Conservation (phyloP, 2,888 invertebrate species). For the Colletes collaris region DNA sequence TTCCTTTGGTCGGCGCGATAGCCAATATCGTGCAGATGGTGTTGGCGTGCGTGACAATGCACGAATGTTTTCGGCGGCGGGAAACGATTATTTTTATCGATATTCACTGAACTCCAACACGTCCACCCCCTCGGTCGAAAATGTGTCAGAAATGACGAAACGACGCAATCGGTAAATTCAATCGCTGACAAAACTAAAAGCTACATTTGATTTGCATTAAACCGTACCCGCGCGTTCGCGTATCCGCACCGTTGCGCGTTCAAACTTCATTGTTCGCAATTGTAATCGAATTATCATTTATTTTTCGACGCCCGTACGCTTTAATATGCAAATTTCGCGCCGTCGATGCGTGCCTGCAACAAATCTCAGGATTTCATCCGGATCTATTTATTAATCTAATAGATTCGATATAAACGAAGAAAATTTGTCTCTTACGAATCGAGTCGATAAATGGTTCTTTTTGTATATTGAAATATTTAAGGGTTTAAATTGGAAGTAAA, state of each 20-base stretch:
- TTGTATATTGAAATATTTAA: too few species aligned
- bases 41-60: constrained; percentile 34
- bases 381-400: too few species aligned
- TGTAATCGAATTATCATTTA: constrained; percentile 14
- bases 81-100: constrained; percentile 45
- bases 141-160: constrained; percentile 42
- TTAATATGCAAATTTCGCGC: background rate
- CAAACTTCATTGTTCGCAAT: constrained; percentile 5
- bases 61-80: constrained; percentile 26
- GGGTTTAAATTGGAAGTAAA: too few species aligned
- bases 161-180: constrained; percentile 32
- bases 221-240: background rate
- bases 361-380: too few species aligned
- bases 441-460: too few species aligned
- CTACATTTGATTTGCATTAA: constrained; percentile 40
- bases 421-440: too few species aligned
- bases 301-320: background rate
- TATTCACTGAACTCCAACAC: constrained; percentile 25
- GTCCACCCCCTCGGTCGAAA: constrained; percentile 11
- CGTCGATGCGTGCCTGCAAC: too few species aligned
- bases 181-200: constrained; percentile 27
- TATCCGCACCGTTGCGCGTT: background rate
- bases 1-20: background rate
- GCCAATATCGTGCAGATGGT: constrained; percentile 41
- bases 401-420: too few species aligned